Evolutionary conservation across 2,888 invertebrate genomes (phyloP), one percentile per base, ranked within the genome.

Genomic region (Athalia cordata): DNA sequence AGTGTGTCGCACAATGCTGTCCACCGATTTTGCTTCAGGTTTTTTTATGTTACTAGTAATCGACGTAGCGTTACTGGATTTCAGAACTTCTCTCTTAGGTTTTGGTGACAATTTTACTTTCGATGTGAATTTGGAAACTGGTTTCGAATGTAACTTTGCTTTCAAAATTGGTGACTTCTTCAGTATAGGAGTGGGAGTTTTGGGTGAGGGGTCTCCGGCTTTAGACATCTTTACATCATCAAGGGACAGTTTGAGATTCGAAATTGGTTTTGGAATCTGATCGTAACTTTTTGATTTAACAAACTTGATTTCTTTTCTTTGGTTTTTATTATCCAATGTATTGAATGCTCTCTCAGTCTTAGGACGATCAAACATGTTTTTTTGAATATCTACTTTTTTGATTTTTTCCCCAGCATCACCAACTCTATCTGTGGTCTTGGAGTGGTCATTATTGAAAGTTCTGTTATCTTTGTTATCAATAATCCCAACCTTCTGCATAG

Each of bases 241-340:
- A 52, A 84, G 57, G 0, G 87, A 87, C 0, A 82, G 79, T 68
- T 80, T 80, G 4, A 83, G 77, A 6, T 82, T 81, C 5, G 64
- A n/a, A 8, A 75, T 76, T 3, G 85, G 84, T 74, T 86, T 88
- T 3, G 84, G 82, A 65, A 89, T 83, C 52, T 88, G 89, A 81
- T 89, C 89, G 68, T 84, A 89, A 78, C 89, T 89, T 66, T 82
- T 86, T 0, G 89, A 89, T 15, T 88, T 85, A 8, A 81, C 85
- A 15, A 89, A 84, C 49, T 81, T 82, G 5, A 79, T 77, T 47
- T 82, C 85, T 47, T 78, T 83, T 15, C 79, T 85, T 7, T 76
- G 77, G 67, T 79, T 80, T 50, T 77, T 83, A 55, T 80, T 81
- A 9, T 83, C 83, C 2, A 84, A 79, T 13, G 84, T 81, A 61